Evolutionary conservation across 2,888 invertebrate genomes (phyloP).

Genomic region (Limenitis camilla): DNA sequence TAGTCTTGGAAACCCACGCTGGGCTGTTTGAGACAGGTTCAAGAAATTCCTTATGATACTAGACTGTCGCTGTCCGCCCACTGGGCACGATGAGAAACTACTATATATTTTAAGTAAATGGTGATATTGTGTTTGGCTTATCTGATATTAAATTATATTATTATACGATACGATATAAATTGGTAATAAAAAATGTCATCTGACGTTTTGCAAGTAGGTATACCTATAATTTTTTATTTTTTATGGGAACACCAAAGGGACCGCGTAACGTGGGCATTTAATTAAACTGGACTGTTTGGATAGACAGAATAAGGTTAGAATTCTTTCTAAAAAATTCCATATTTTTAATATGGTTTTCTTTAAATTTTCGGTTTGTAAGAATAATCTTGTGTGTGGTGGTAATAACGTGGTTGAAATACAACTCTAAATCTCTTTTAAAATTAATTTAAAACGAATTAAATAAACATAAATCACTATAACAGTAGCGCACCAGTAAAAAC

Average conservation of each 20-base stretch:
- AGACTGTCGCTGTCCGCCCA: conserved; percentile 17
- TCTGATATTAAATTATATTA: too few species aligned
- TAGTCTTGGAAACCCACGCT: conserved; percentile 33
- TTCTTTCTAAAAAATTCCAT: too few species aligned
- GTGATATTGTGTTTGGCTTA: neutral
- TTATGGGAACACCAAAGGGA: conserved; percentile 1
- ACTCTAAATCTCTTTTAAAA: neutral
- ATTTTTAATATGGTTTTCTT: too few species aligned
- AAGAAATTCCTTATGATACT: conserved; percentile 27
- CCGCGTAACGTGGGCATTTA: neutral
- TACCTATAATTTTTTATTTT: neutral
- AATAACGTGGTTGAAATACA: too few species aligned
- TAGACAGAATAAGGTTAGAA: too few species aligned
- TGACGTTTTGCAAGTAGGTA: too few species aligned
- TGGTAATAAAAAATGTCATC: too few species aligned
- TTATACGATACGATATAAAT: too few species aligned
- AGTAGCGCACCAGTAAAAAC: neutral
- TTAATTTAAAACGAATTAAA: neutral
- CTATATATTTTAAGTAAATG: neutral
- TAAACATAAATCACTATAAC: conserved; percentile 1
- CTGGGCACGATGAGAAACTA: neutral
- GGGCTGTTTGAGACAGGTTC: conserved; percentile 25
- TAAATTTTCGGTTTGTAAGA: too few species aligned
- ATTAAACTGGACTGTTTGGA: neutral
- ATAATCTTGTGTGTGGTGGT: too few species aligned